Evolutionary conservation across 2,113 vertebrate species (phyloP), one percentile per base, ranked within the genome.

Genomic region (Nesospiza acunhae): DNA sequence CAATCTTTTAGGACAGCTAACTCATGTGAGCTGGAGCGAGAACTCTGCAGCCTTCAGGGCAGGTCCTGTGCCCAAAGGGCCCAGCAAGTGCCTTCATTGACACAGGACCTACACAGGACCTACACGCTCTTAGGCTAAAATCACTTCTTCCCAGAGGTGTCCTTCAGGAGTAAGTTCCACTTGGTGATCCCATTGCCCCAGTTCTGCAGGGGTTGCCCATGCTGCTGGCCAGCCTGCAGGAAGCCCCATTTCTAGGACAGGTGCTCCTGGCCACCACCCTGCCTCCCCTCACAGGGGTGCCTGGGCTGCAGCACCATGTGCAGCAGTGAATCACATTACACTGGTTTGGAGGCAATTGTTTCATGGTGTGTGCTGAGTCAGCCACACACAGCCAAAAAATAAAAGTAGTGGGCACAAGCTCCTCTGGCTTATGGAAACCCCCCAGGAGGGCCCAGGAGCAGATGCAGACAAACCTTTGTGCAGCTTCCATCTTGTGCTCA

Each of bases 291-390:
- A 3, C 49, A 7, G 49, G 37, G 20, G 33, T 15, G 52, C 60
- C 7, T 0, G 1, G 35, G 12, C 26, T 59, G 46, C 67, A 77
- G 83, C 16, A 14, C 56, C 2, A 0, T 6, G 0, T 19, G 82
- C 46, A 80, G 60, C 75, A 66, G 30, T 24, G 58, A 82, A 46
- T 67, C 55, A 58, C 68, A 75, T 2, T 16, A 21, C 62, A 22
- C 23, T 72, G 50, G 28, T 35, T 31, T n/a, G 35, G 3, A 9
- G 69, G 24, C 50, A 63, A 24, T 28, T 15, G 10, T 53, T 74
- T 35, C 26, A 7, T 53, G 42, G 9, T 39, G 41, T 21, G 17
- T 37, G 30, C 93, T 84, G 42, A 63, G 39, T 84, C 84, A 92
- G 79, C 53, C 72, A 47, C 55, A 27, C 1, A 37, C 35, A 60